Evolutionary conservation across 2,888 invertebrate species (phyloP).

Genomic region (Exephanes ischioxanthus): DNA sequence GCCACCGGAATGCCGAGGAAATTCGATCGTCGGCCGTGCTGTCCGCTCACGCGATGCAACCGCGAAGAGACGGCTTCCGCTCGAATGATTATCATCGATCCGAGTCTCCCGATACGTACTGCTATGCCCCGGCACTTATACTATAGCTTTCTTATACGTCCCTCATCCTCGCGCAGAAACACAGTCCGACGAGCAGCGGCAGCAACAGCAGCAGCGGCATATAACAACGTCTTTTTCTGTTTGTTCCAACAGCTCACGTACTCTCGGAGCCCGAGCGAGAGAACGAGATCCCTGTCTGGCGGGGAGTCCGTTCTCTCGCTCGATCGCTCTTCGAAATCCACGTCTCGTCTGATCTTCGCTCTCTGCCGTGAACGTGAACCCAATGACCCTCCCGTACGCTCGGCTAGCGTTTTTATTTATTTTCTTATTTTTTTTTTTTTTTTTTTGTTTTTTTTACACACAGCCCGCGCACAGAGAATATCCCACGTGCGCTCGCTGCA

Average conservation of each 20-base stretch:
- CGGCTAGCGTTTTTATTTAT: constrained; percentile 45
- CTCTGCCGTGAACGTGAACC: constrained; percentile 61
- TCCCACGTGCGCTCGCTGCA: not conserved
- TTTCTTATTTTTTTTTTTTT: too few species aligned
- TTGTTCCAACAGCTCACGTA: constrained; percentile 62
- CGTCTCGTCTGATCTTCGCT: constrained; percentile 66
- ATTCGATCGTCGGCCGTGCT: constrained; percentile 76
- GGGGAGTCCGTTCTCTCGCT: constrained; percentile 33
- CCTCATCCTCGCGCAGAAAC: constrained; percentile 55
- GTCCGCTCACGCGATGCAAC: constrained; percentile 75
- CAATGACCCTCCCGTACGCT: constrained; percentile 57
- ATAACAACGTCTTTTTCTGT: constrained; percentile 56
- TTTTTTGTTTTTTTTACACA: too few species aligned
- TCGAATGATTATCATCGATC: constrained; percentile 78
- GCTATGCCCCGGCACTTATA: constrained; percentile 38
- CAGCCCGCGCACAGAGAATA: not conserved
- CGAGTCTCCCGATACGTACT: constrained; percentile 70
- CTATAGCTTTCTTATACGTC: constrained; percentile 26
- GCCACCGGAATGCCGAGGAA: constrained; percentile 76
- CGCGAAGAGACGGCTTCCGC: constrained; percentile 74
- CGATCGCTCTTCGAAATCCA: constrained; percentile 53
- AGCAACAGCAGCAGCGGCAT: constrained; percentile 26
- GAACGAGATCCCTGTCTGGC: constrained; percentile 12
- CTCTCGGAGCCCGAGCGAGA: constrained; percentile 37
- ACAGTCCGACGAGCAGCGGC: constrained; percentile 51